These are phyloP conservation scores for Cottus gobio DNA, from an alignment of 2,113 vertebrate genomes.

Conservation along the genomic window DNA sequence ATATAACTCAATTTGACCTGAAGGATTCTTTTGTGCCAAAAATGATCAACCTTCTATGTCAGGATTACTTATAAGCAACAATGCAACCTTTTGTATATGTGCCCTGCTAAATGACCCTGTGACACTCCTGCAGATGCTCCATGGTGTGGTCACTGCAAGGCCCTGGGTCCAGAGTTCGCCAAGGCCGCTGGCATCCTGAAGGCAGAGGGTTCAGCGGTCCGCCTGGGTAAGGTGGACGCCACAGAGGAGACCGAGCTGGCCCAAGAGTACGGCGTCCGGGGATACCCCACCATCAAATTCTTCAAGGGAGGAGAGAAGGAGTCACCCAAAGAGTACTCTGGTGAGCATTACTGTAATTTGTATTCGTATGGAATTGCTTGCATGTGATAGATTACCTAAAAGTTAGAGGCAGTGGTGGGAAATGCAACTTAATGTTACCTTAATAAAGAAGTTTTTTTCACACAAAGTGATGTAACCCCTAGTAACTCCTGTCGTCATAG, in stretches of 20 bases:
- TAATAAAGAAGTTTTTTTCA: background rate
- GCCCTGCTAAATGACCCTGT: background rate
- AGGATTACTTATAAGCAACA: background rate
- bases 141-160: conserved; percentile 99
- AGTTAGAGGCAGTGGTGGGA: too few relatives aligned
- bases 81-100: background rate
- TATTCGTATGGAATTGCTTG: background rate
- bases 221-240: conserved; percentile 95
- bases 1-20: background rate
- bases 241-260: conserved; percentile 96
- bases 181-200: conserved; percentile 93
- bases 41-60: background rate
- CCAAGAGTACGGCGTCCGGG: conserved; percentile 91
- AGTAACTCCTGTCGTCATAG: conserved; percentile 6
- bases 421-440: background rate
- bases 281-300: conserved; percentile 99
- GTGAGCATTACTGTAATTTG: conserved; percentile 74
- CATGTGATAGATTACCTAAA: background rate
- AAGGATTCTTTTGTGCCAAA: background rate
- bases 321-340: conserved; percentile 93
- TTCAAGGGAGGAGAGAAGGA: conserved; percentile 92
- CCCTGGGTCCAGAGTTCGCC: conserved; percentile 93
- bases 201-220: conserved; percentile 88
- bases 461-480: conserved; percentile 16
- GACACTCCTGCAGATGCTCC: conserved; percentile 88